Conservation (phyloP, 2,113 vertebrate genomes). For the Alaudala cheleensis region DNA sequence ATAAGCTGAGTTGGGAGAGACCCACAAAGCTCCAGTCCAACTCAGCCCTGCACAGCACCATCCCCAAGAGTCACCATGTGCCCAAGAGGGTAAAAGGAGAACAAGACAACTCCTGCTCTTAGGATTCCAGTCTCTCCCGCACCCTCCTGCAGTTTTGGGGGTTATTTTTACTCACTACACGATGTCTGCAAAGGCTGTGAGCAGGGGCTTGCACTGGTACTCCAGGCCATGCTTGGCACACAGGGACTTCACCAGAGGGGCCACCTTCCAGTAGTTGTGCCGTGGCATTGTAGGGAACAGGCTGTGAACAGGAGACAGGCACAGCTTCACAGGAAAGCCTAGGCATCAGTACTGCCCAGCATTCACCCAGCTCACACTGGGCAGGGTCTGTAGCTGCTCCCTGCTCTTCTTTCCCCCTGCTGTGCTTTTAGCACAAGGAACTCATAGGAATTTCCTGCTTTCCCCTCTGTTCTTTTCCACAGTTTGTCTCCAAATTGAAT, state of each 20-base stretch:
- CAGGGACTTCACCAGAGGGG: constrained; percentile 79
- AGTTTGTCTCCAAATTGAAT: not conserved
- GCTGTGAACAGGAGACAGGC: constrained; percentile 43
- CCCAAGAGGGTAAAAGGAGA: not conserved
- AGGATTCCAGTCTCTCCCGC: not conserved
- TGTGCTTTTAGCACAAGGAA: not conserved
- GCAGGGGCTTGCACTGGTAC: constrained; percentile 76
- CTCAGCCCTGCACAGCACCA: not conserved
- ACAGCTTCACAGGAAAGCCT: not conserved
- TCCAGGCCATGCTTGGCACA: constrained; percentile 73
- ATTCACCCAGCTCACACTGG: not conserved
- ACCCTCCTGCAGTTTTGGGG: not conserved
- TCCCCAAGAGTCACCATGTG: not conserved
- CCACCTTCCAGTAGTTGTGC: constrained; percentile 79
- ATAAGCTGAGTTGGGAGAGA: not conserved
- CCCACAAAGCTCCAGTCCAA: fast-evolving
- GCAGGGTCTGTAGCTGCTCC: not conserved
- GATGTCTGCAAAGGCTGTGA: constrained; percentile 75
- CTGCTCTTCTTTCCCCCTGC: not conserved
- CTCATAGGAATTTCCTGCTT: fast-evolving
- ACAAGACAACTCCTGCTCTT: not conserved
- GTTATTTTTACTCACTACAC: constrained; percentile 67
- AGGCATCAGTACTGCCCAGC: not conserved
- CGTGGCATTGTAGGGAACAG: constrained; percentile 77
- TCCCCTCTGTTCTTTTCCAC: not conserved